Conservation (phyloP, 2,113 vertebrate genomes). For the Sinocyclocheilus anshuiensis region DNA sequence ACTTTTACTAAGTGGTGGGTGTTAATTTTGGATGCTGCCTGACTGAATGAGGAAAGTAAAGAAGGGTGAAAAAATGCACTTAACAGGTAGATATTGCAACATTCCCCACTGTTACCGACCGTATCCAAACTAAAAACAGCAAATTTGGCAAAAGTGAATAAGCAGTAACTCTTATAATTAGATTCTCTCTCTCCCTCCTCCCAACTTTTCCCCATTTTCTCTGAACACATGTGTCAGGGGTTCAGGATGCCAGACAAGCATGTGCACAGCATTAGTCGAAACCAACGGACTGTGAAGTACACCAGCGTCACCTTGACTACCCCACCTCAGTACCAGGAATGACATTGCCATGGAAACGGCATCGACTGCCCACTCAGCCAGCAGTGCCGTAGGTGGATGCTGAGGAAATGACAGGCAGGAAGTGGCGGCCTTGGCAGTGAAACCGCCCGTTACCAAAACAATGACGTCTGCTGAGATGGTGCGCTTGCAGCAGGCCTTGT, state of each 20-base stretch:
- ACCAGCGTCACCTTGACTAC: conserved; percentile 40
- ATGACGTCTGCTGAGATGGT: conserved; percentile 32
- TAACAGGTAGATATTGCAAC: conserved; percentile 1
- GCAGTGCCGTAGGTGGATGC: conserved; percentile 16
- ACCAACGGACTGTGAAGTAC: conserved; percentile 1
- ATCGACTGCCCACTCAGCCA: conserved; percentile 44
- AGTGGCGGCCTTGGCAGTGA: conserved; percentile 3
- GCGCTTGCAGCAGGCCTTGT: background rate
- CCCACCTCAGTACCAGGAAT: conserved; percentile 32
- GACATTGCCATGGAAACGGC: conserved; percentile 40
- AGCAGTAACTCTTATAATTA: conserved; percentile 13
- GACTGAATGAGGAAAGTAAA: background rate
- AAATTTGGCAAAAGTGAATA: background rate
- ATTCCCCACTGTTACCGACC: background rate
- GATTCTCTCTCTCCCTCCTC: conserved; percentile 8
- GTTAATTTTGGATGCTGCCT: conserved; percentile 4
- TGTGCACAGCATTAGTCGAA: conserved; percentile 7
- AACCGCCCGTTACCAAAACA: conserved; percentile 12
- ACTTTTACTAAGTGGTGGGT: background rate
- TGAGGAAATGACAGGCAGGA: conserved; percentile 47
- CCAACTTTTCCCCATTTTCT: background rate
- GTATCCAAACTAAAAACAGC: conserved; percentile 4
- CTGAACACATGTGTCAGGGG: conserved; percentile 1
- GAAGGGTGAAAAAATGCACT: background rate
- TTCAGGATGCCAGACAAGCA: conserved; percentile 47